These are phyloP conservation scores for Asobara japonica DNA, from an alignment of 1,140 invertebrate genomes.

Conservation along the genomic window DNA sequence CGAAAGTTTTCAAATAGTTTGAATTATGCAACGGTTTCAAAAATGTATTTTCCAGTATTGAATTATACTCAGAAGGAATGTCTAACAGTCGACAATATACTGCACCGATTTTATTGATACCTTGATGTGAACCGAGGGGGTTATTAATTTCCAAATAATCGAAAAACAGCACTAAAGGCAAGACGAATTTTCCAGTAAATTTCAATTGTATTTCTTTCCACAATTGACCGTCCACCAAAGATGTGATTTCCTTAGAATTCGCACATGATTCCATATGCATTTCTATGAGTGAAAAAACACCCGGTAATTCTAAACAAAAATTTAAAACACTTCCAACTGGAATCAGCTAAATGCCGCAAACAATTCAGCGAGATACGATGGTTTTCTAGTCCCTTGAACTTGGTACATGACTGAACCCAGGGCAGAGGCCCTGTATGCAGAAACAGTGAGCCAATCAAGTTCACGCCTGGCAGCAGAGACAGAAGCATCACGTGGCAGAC, in stretches of 20 bases:
- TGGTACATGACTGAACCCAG: too few relatives aligned
- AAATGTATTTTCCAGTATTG: slow-evolving; percentile 38
- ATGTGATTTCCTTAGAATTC: not conserved
- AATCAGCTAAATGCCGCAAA: too few relatives aligned
- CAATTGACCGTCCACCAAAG: slow-evolving; percentile 13
- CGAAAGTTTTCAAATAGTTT: slow-evolving; percentile 20
- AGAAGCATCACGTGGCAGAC: too few relatives aligned
- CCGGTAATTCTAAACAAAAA: slow-evolving; percentile 25
- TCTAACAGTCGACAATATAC: slow-evolving; percentile 28
- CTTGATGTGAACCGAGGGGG: slow-evolving; percentile 31
- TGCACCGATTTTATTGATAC: slow-evolving; percentile 30
- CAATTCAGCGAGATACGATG: too few relatives aligned
- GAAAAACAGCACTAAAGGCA: slow-evolving; percentile 29
- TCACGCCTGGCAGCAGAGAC: too few relatives aligned
- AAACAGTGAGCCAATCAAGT: too few relatives aligned
- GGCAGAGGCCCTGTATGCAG: too few relatives aligned
- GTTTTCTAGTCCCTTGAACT: too few relatives aligned
- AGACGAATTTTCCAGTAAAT: slow-evolving; percentile 28
- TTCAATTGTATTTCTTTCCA: slow-evolving; percentile 27
- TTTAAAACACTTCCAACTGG: slow-evolving; percentile 19
- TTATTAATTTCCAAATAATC: slow-evolving; percentile 40
- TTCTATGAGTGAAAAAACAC: slow-evolving; percentile 14
- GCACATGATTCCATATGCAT: slow-evolving; percentile 14
- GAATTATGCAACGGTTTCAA: slow-evolving; percentile 22
- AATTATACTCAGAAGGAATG: slow-evolving; percentile 33